phyloP scores from a whole-genome alignment of 2,888 invertebrate genomes.

The Opisthograptis luteolata region DNA sequence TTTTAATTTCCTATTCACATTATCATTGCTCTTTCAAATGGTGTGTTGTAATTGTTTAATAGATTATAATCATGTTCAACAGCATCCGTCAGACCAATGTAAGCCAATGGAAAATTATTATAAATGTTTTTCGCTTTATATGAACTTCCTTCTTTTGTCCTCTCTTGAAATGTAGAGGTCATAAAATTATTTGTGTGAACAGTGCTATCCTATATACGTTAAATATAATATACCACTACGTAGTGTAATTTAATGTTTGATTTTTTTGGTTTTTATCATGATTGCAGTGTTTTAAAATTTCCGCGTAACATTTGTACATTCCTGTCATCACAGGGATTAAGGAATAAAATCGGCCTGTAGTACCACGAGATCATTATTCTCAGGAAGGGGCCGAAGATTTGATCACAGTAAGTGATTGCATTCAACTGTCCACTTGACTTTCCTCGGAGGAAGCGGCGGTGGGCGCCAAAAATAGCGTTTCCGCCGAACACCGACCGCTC shows the following conservation, averaged over 20 bases:
- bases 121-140: conserved; percentile 29
- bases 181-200: conserved; percentile 20
- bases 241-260: no score
- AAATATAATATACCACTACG: neutral
- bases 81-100: conserved; percentile 23
- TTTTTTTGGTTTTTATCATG: no score
- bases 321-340: no score
- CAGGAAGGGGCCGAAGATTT: conserved; percentile 37
- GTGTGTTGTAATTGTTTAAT: conserved; percentile 42
- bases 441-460: conserved; percentile 79
- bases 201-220: neutral
- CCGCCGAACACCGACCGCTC: conserved; percentile 70
- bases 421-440: conserved; percentile 65
- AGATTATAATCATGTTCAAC: conserved; percentile 35
- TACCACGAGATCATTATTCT: neutral
- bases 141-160: conserved; percentile 32
- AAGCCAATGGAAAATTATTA: conserved; percentile 26
- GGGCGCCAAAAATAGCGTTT: conserved; percentile 83
- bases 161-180: conserved; percentile 25
- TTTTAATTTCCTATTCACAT: conserved; percentile 42
- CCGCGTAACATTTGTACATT: no score
- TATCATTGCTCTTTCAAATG: conserved; percentile 36
- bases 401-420: conserved; percentile 56
- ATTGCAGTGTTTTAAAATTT: no score
- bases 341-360: neutral